Percentiles rank a stretch among this genome's conserved stretches.
These are phyloP conservation scores for Diabrotica undecimpunctata DNA, from an alignment of 1,140 invertebrate species.

Conservation along the genomic window DNA sequence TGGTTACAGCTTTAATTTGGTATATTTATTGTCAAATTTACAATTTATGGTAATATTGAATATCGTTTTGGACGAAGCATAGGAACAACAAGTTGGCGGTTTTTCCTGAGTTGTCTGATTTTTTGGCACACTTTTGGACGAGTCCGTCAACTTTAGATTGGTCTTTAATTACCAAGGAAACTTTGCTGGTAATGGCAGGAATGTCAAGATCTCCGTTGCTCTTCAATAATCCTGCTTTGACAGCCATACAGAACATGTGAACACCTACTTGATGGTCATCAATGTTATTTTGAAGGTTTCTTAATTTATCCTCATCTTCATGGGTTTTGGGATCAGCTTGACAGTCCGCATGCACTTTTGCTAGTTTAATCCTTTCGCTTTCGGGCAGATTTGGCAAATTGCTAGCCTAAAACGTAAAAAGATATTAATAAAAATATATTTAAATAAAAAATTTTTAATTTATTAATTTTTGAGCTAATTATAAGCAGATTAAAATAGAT, in stretches of 20 bases:
- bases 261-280: conserved; percentile 6
- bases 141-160: background rate
- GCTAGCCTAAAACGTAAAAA: too few relatives aligned
- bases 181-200: background rate
- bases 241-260: conserved; percentile 11
- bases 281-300: background rate
- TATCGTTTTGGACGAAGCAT: conserved; percentile 6
- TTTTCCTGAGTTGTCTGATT: background rate
- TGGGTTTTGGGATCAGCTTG: conserved; percentile 7
- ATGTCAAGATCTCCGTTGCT: background rate
- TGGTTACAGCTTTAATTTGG: too few relatives aligned
- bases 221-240: background rate
- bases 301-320: conserved; percentile 5
- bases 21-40: background rate
- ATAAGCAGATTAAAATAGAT: too few relatives aligned
- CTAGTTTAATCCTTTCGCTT: background rate
- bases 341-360: background rate
- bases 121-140: conserved; percentile 1
- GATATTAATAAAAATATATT: too few relatives aligned
- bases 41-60: conserved; percentile 7
- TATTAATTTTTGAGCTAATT: too few relatives aligned
- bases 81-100: background rate
- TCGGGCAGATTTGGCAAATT: background rate
- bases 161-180: conserved; percentile 5
- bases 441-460: too few relatives aligned